A percentile compares a stretch with the other conserved stretches of the same genome.
These are phyloP conservation scores for Rutpela maculata DNA, from an alignment of 2,888 invertebrate species.

Conservation along the genomic window DNA sequence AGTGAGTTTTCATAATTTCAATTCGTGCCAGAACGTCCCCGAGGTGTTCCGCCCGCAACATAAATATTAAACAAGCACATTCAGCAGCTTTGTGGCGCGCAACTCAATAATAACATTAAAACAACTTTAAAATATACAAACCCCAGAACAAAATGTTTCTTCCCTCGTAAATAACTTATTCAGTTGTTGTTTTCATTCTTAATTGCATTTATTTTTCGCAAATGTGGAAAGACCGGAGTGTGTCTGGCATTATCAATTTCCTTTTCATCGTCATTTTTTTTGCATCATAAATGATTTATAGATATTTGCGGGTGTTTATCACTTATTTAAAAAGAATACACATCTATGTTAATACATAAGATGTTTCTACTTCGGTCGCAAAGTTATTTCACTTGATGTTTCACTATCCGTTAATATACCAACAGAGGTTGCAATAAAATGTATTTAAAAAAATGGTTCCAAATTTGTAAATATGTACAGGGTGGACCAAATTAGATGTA, in stretches of 20 bases:
- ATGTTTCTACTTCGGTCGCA: too few species aligned
- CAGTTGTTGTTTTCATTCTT: slow-evolving; percentile 25
- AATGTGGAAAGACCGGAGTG: neutral
- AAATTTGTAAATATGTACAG: too few species aligned
- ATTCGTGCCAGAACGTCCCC: slow-evolving; percentile 54
- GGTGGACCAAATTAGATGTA: too few species aligned
- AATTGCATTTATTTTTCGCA: slow-evolving; percentile 33
- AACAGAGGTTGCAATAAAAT: too few species aligned
- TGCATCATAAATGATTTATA: neutral
- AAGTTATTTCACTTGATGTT: too few species aligned
- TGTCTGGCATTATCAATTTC: neutral
- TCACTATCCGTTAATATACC: too few species aligned
- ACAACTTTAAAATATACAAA: slow-evolving; percentile 41
- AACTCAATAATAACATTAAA: slow-evolving; percentile 43
- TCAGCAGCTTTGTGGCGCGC: slow-evolving; percentile 51
- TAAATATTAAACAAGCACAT: slow-evolving; percentile 64
- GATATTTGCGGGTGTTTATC: too few species aligned
- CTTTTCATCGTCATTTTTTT: neutral
- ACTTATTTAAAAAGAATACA: too few species aligned
- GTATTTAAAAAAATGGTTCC: too few species aligned
- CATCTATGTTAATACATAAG: too few species aligned
- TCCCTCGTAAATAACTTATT: slow-evolving; percentile 32
- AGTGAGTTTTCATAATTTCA: slow-evolving; percentile 58
- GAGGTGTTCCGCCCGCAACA: slow-evolving; percentile 55
- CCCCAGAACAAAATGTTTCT: neutral